Conservation (phyloP, 2,797 vertebrate species). For the Semotilus atromaculatus region DNA sequence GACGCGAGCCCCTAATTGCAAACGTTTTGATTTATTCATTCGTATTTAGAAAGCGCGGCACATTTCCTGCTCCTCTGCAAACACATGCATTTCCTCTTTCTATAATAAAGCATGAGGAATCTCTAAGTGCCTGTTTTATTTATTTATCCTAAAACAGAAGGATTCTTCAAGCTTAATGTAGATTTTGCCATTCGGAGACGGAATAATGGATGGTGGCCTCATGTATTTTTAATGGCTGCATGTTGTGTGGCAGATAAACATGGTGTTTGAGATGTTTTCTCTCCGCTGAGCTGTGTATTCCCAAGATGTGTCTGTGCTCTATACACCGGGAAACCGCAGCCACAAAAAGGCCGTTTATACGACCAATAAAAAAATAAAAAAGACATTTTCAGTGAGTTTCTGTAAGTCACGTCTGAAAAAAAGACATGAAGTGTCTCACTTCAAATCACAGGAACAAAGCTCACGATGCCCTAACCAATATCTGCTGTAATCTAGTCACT, state of each 20-base stretch:
- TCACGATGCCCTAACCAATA: not conserved
- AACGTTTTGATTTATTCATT: conserved; percentile 79
- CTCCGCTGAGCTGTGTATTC: conserved; percentile 81
- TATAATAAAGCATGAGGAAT: conserved; percentile 77
- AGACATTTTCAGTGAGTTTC: conserved; percentile 27
- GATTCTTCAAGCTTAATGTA: conserved; percentile 82
- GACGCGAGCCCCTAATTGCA: conserved; percentile 77
- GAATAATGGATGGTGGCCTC: conserved; percentile 85
- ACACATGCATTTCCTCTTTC: conserved; percentile 66
- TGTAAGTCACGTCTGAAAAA: not conserved
- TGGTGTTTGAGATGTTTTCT: conserved; percentile 84
- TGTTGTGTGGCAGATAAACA: conserved; percentile 87
- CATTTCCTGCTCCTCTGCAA: conserved; percentile 70
- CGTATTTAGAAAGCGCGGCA: conserved; percentile 72
- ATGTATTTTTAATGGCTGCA: conserved; percentile 85
- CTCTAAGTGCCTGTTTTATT: conserved; percentile 83
- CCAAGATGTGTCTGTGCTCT: conserved; percentile 70
- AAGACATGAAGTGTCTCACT: conserved; percentile 11
- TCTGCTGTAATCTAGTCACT: conserved; percentile 3
- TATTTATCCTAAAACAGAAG: conserved; percentile 86
- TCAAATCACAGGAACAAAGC: not conserved
- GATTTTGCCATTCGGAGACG: conserved; percentile 85
- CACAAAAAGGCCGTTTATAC: conserved; percentile 72
- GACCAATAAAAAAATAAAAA: conserved; percentile 60
- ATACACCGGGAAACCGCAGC: conserved; percentile 68